These are phyloP conservation scores for Chaetorhynchus papuensis DNA, from an alignment of 2,113 vertebrate species.

Conservation along the genomic window DNA sequence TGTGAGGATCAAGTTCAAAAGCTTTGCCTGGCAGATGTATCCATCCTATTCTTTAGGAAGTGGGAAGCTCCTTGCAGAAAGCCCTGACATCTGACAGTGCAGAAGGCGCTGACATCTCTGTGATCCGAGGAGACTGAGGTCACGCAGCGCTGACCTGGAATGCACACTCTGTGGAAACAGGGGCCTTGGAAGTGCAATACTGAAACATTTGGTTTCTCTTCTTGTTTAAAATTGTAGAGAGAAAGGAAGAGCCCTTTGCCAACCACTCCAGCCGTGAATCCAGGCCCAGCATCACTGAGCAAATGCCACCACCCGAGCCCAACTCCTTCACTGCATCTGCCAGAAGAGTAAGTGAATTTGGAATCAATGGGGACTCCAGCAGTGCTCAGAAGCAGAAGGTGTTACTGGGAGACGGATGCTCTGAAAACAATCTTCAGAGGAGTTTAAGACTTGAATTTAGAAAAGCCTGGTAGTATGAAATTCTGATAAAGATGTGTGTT, in stretches of 20 bases:
- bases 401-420: background rate
- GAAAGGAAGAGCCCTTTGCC: conserved; percentile 62
- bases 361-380: background rate
- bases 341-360: conserved; percentile 71
- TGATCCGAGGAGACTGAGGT: background rate
- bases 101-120: background rate
- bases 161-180: background rate
- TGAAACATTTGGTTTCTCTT: conserved; percentile 45
- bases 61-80: background rate
- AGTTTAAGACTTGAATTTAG: background rate
- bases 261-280: conserved; percentile 65
- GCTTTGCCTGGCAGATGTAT: background rate
- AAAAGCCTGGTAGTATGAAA: background rate
- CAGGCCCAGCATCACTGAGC: conserved; percentile 59
- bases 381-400: background rate
- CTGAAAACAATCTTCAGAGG: background rate
- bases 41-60: background rate
- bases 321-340: conserved; percentile 65
- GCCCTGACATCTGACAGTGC: background rate
- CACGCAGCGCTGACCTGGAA: background rate
- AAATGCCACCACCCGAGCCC: conserved; percentile 49
- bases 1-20: background rate
- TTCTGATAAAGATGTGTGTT: background rate
- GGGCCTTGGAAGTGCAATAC: background rate
- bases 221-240: conserved; percentile 64